Evolutionary conservation across 2,113 vertebrate species (phyloP).

Genomic region (Alligator mississippiensis): DNA sequence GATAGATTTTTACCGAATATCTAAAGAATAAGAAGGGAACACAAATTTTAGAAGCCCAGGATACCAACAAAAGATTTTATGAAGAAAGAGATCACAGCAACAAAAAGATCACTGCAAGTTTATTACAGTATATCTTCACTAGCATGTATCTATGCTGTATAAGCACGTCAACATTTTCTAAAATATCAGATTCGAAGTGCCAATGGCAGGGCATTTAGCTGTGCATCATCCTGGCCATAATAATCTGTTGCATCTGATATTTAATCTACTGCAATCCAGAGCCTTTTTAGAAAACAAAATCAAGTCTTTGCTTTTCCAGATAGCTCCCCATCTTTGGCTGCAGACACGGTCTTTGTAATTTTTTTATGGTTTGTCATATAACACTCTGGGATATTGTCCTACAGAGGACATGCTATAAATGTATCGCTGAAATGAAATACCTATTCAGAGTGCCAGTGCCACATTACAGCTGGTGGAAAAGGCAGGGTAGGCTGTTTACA

Average conservation of each 20-base stretch:
- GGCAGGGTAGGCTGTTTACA: neutral
- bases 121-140: neutral
- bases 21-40: neutral
- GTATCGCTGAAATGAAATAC: slow-evolving; percentile 25
- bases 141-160: neutral
- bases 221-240: neutral
- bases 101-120: neutral
- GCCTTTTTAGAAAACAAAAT: slow-evolving; percentile 35
- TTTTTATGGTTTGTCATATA: slow-evolving; percentile 48
- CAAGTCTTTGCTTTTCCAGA: slow-evolving; percentile 38
- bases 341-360: slow-evolving; percentile 28
- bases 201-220: neutral
- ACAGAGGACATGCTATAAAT: slow-evolving; percentile 27
- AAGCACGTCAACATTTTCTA: neutral
- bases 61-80: neutral
- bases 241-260: neutral
- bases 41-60: neutral
- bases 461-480: neutral
- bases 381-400: slow-evolving; percentile 32
- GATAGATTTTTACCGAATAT: neutral
- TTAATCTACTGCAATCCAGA: neutral
- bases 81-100: neutral
- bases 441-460: neutral
- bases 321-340: neutral
- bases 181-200: neutral